Conservation (phyloP, 2,888 invertebrate species). For the Leptopterna dolabrata region DNA sequence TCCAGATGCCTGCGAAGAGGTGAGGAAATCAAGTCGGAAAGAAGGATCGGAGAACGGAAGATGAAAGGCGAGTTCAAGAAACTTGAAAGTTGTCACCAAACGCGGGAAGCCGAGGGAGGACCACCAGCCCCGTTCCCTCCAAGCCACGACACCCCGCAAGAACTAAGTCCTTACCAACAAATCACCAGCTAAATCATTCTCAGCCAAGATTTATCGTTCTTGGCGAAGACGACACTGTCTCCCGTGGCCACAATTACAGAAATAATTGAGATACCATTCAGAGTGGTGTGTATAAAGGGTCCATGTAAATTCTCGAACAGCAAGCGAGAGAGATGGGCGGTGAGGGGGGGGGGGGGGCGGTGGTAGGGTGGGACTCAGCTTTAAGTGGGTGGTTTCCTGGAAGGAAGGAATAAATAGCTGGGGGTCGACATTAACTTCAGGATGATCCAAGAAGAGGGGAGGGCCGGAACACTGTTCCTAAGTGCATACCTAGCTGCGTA, state of each 20-base stretch:
- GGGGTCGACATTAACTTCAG: conserved; percentile 57
- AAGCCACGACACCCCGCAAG: conserved; percentile 46
- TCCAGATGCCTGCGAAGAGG: not conserved
- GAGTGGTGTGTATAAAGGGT: conserved; percentile 59
- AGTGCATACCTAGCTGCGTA: conserved; percentile 59
- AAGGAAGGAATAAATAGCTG: conserved; percentile 61
- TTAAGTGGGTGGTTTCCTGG: conserved; percentile 61
- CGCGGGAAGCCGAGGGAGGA: conserved; percentile 6
- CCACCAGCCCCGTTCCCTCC: not conserved
- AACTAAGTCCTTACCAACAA: conserved; percentile 53
- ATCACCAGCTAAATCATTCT: conserved; percentile 55
- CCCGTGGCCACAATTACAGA: conserved; percentile 59
- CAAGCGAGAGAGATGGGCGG: conserved; percentile 24
- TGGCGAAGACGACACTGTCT: conserved; percentile 54
- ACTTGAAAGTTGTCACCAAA: conserved; percentile 43
- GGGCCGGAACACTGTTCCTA: conserved; percentile 59
- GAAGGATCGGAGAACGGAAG: conserved; percentile 10
- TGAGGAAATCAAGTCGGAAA: conserved; percentile 10
- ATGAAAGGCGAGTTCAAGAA: conserved; percentile 46
- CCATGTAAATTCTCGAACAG: conserved; percentile 59
- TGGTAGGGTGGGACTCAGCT: conserved; percentile 49
- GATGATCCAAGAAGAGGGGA: conserved; percentile 55
- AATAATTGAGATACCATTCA: conserved; percentile 60
- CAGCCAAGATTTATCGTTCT: conserved; percentile 58
- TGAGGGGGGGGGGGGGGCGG: conserved; percentile 46